phyloP scores from a whole-genome alignment of 2,797 vertebrate genomes.

The Rhynchonycteris naso region DNA sequence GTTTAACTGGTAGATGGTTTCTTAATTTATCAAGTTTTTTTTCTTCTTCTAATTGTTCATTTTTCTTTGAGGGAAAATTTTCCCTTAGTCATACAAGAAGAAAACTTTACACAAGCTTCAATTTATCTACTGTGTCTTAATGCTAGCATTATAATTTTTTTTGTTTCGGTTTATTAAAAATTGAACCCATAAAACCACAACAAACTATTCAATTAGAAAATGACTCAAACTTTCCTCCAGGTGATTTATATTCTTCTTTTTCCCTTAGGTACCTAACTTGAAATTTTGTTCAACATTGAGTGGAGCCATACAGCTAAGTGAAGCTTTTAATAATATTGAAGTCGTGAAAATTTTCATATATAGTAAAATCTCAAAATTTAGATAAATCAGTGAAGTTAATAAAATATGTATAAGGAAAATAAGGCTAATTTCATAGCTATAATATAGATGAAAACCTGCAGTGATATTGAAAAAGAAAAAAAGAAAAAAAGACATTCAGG shows the following conservation, averaged over 20 bases:
- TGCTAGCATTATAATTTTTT: constrained; percentile 62
- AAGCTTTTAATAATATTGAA: neutral
- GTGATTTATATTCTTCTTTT: constrained; percentile 60
- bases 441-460: neutral
- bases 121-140: constrained; percentile 68
- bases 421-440: neutral
- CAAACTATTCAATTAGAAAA: constrained; percentile 74
- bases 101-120: constrained; percentile 12
- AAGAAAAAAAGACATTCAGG: neutral
- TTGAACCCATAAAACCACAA: constrained; percentile 65
- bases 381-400: neutral
- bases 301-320: neutral
- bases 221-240: constrained; percentile 73
- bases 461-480: neutral
- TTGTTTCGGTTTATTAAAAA: constrained; percentile 76
- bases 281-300: constrained; percentile 57
- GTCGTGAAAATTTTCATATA: neutral
- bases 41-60: constrained; percentile 76
- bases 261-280: neutral
- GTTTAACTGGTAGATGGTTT: constrained; percentile 89
- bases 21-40: constrained; percentile 83
- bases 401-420: neutral
- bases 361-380: neutral
- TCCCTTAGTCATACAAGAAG: constrained; percentile 32
- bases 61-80: constrained; percentile 67